These are phyloP conservation scores for Gouania willdenowi DNA, from an alignment of 2,797 vertebrate species.

Conservation along the genomic window DNA sequence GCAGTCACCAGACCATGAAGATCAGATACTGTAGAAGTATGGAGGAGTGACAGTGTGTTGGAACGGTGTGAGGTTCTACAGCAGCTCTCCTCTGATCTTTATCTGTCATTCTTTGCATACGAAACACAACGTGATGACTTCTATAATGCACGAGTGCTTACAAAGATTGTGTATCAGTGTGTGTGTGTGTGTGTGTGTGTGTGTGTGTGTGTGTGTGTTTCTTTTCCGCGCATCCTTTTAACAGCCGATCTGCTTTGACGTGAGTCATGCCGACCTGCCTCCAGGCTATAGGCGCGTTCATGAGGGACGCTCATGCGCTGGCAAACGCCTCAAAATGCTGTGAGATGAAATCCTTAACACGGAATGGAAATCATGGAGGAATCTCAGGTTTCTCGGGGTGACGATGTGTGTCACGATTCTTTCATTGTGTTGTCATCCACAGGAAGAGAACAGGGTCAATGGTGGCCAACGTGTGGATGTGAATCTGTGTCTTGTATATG, in stretches of 20 bases:
- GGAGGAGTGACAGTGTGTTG: too few relatives aligned
- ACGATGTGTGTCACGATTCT: not conserved
- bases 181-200: conserved; percentile 11
- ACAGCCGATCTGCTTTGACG: conserved; percentile 50
- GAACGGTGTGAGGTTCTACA: too few relatives aligned
- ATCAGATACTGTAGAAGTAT: too few relatives aligned
- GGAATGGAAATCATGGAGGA: conserved; percentile 23
- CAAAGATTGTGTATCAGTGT: conserved; percentile 6
- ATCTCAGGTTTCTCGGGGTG: not conserved
- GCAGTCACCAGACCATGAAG: too few relatives aligned
- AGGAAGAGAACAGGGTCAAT: conserved; percentile 6
- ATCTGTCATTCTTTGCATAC: conserved; percentile 60
- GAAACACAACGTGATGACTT: conserved; percentile 61
- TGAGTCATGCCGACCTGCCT: conserved; percentile 55
- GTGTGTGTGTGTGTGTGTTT: conserved; percentile 19
- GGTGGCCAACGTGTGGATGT: not conserved
- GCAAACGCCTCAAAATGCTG: conserved; percentile 19
- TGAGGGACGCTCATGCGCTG: conserved; percentile 18
- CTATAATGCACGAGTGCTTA: conserved; percentile 58
- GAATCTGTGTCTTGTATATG: conserved; percentile 7
- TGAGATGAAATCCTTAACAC: conserved; percentile 27
- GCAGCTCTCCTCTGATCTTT: conserved; percentile 45
- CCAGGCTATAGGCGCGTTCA: conserved; percentile 26
- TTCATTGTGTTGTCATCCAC: too few relatives aligned
- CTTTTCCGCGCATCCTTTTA: conserved; percentile 38